Evolutionary conservation across 1,140 invertebrate species (phyloP).

Genomic region (Plodia interpunctella): DNA sequence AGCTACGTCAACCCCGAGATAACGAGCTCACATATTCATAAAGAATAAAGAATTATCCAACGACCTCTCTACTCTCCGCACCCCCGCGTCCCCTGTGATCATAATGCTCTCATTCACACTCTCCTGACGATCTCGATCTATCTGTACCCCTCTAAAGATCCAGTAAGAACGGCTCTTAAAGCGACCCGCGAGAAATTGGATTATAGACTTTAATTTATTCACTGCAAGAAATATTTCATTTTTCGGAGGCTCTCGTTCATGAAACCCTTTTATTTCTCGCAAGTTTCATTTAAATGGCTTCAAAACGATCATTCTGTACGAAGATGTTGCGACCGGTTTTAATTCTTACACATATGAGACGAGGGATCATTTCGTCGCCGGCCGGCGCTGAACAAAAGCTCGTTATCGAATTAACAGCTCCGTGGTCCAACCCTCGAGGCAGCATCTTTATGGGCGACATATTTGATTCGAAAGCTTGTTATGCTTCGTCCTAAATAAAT

Average conservation of each 20-base stretch:
- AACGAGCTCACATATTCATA: constrained; percentile 77
- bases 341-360: constrained; percentile 64
- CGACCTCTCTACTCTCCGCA: constrained; percentile 48
- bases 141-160: constrained; percentile 63
- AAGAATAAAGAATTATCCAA: constrained; percentile 75
- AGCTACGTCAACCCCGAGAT: constrained; percentile 64
- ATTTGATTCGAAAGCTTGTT: constrained; percentile 77
- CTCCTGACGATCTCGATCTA: constrained; percentile 65
- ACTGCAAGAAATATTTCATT: constrained; percentile 74
- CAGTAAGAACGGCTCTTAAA: constrained; percentile 51
- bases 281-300: constrained; percentile 46
- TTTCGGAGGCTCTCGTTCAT: constrained; percentile 50
- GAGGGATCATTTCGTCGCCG: constrained; percentile 55
- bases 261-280: constrained; percentile 67
- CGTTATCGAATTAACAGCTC: constrained; percentile 56
- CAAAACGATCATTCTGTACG: constrained; percentile 63
- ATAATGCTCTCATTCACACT: constrained; percentile 75
- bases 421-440: constrained; percentile 60
- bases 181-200: constrained; percentile 50
- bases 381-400: constrained; percentile 44
- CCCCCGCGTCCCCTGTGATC: constrained; percentile 45
- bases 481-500: constrained; percentile 75
- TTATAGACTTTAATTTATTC: constrained; percentile 76
- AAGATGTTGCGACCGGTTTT: constrained; percentile 59
- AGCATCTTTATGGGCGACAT: constrained; percentile 76